Base-by-base conservation (phyloP, 2,888 invertebrate genomes). In the Drosophila koepferae region DNA sequence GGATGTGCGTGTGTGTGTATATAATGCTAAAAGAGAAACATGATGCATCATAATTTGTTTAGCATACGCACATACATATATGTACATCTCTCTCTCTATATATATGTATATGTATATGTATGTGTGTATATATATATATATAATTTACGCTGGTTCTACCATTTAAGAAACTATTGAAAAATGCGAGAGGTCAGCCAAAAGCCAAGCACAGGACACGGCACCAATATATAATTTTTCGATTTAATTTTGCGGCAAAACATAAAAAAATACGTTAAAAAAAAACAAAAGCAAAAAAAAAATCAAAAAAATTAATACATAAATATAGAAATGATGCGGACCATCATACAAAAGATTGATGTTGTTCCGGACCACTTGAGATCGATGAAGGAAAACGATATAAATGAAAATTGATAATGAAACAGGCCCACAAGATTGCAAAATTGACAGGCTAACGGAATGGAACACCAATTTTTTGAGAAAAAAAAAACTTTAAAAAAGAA, bases 321-420 rank as follows among this genome's bases (percentile, higher is more conserved):
- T 43, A 54, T 61, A 65, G 63, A 62, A 70, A 60, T 53, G 74
- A 91, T 86, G 91, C 91, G 91, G 91, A 91, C 91, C 91, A 91
- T 91, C 91, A 91, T 91, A 89, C 82, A 87, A 86, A 91, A 88
- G 91, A 91, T 91, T 91, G 91, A 91, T 91, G 91, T 81, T 80
- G 91, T 82, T 91, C 91, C 82, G 89, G 78, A 82, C 81, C 87
- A 90, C 82, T 82, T 77, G 59, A 78, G 72, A 79, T 82, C 80
- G 67, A 70, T 82, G 61, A 86, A 54, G 68, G 65, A 75, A 74
- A 80, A 74, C 73, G 82, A 85, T 83, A 72, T 81, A 70, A 28
- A 55, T 66, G 58, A 71, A 51, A 84, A 63, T 77, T 82, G 81
- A 68, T 53, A 72, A 74, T 63, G 60, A 77, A 61, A 70, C 44